Base-by-base conservation (phyloP, 2,797 vertebrate species). In the Carapus acus region DNA sequence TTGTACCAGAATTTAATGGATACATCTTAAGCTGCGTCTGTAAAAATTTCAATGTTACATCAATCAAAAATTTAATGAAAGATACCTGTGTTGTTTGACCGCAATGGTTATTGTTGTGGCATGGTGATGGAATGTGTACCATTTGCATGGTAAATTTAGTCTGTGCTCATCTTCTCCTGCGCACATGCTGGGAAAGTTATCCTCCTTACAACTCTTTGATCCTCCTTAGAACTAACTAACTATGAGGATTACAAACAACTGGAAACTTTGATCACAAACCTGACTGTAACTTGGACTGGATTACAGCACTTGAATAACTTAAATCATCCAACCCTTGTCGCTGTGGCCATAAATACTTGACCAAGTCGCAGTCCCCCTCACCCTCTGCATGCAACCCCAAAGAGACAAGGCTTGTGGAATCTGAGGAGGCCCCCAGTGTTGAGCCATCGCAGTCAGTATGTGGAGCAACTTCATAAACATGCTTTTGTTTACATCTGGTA, bases 291-390 rank as follows among this genome's bases (percentile, higher is more conserved):
- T 65, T 21, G 42, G 18, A 45, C 21, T 27, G 5, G 7, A n/a
- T 8, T n/a, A 31, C 44, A 36, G n/a, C 47, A 27, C 36, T 58
- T 17, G 34, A 54, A 63, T 34, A 53, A 63, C 22, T 52, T 58
- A 20, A 54, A 80, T 60, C 54, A 58, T 72, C 65, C 73, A 55
- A 51, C 66, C 17, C 48, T 55, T 50, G 59, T 78, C 49, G 54
- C 52, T 38, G 29, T 38, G 29, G 49, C 71, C 67, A 76, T 67
- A 81, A 84, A 86, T 84, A 85, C 79, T 49, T 54, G 39, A 45
- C 34, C 17, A 55, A 64, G 72, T 78, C 74, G 71, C 3, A 2
- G 2, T 51, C 43, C 33, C 47, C 54, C 36, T 43, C 12, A 33
- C 6, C 31, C 31, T 13, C 20, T 11, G 12, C 20, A 18, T 2